Base-by-base conservation (phyloP, 2,797 vertebrate species). In the Simalia tracyae region DNA sequence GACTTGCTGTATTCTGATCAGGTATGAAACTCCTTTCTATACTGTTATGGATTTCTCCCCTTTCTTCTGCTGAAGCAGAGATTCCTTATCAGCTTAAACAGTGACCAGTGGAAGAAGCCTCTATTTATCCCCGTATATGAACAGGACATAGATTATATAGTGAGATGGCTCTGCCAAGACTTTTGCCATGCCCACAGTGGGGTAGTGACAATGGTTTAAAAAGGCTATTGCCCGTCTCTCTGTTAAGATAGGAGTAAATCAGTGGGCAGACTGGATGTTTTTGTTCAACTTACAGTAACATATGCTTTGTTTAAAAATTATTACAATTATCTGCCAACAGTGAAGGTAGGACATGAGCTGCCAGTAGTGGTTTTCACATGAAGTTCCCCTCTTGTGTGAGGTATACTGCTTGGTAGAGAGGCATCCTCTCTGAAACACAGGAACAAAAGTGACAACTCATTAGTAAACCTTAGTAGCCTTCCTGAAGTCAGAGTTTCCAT, bases 381-480 rank as follows among this genome's bases (percentile, higher is more conserved):
- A 59, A 68, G 12, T 24, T 81, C 42, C 42, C 24, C 36, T 81
- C 36, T 46, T 46, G 24, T 61, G 24, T 17, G 8, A 42, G 3
- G 9, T 19, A 4, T 5, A 12, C 84, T 1, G 8, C 19, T 7
- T 63, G 50, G 89, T 31, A 61, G 54, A 63, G 57, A 56, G 31
- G 50, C 5, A 19, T 28, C 54, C 36, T 31, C 11, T 8, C 54
- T 42, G n/a, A 68, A 89, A 89, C 36, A 36, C 63, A 17, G 9
- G 22, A 87, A 87, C 31, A 84, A 92, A 87, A 81, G 85, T 36
- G 15, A 42, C 81, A 50, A 42, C 89, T 92, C 84, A 90, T 92
- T 92, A 92, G 89, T 89, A 90, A 84, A 90, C 59, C 85, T n/a
- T 66, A 31, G 89, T 84, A 66, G 60, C 66, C 31, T 87, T 87